Percentiles rank a stretch among this genome's conserved stretches.
Evolutionary conservation across 2,797 vertebrate species (phyloP).

Genomic region (Leuciscus waleckii): DNA sequence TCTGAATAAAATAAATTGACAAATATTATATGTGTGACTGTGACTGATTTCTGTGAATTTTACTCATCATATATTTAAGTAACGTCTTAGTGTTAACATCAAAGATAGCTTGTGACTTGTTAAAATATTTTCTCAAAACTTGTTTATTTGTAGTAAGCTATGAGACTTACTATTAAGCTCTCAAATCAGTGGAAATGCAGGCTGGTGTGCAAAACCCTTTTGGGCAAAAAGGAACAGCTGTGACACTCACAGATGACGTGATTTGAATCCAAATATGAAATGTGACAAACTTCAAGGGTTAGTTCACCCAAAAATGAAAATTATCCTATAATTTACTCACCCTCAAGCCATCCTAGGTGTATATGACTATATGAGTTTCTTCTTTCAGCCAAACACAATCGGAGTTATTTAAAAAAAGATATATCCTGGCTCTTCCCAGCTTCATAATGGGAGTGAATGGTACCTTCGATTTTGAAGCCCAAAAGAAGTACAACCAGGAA

Average conservation of each 20-base stretch:
- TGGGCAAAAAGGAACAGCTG: not conserved
- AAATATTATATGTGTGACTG: not conserved
- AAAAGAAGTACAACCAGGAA: no score
- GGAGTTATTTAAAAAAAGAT: no score
- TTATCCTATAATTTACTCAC: no score
- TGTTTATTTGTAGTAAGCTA: not conserved
- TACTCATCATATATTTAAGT: not conserved
- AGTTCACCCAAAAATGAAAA: no score
- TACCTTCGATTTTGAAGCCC: no score
- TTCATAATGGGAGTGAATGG: no score
- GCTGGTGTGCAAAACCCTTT: not conserved
- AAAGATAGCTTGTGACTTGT: not conserved
- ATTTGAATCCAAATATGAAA: not conserved
- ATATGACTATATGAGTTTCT: no score
- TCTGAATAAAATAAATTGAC: not conserved
- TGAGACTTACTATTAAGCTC: not conserved
- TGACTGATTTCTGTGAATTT: not conserved
- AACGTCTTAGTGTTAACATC: not conserved
- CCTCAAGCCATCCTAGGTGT: no score
- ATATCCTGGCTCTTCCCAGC: no score
- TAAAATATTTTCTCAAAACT: not conserved
- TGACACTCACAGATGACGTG: not conserved
- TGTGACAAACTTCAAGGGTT: not conserved
- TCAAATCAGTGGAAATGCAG: not conserved
- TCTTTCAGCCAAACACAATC: no score